Percentiles rank a stretch among this genome's conserved stretches.
Conservation (phyloP, 2,888 invertebrate genomes). For the Metellina segmentata region DNA sequence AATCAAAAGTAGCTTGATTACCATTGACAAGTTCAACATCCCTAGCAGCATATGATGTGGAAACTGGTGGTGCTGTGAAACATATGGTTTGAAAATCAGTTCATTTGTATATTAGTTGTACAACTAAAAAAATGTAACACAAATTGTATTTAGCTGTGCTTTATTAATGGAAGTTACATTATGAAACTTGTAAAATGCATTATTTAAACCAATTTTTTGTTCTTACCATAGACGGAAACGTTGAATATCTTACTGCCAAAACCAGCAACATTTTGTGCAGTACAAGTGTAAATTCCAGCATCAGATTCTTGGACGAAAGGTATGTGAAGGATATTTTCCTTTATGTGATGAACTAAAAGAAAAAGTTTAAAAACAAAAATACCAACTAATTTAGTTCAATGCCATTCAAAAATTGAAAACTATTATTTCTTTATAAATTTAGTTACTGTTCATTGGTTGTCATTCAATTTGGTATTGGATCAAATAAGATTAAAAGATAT, state of each 20-base stretch:
- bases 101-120: background rate
- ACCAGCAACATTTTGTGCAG: slow-evolving; percentile 78
- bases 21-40: slow-evolving; percentile 71
- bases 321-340: slow-evolving; percentile 78
- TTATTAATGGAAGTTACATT: too few species aligned
- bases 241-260: slow-evolving; percentile 79
- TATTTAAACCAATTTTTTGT: background rate
- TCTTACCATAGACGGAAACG: slow-evolving; percentile 80
- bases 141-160: background rate
- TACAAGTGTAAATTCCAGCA: slow-evolving; percentile 77
- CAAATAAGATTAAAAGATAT: too few species aligned
- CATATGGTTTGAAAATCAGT: background rate
- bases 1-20: slow-evolving; percentile 62
- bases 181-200: background rate
- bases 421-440: background rate
- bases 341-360: slow-evolving; percentile 52
- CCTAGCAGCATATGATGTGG: slow-evolving; percentile 40
- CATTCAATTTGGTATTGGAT: too few species aligned
- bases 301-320: slow-evolving; percentile 79
- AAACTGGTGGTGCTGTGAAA: slow-evolving; percentile 75
- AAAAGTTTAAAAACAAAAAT: background rate
- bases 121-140: background rate
- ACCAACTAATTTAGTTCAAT: background rate
- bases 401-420: background rate
- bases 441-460: too few species aligned